phyloP scores from a whole-genome alignment of 2,113 vertebrate genomes.

The Pyrgilauda ruficollis region DNA sequence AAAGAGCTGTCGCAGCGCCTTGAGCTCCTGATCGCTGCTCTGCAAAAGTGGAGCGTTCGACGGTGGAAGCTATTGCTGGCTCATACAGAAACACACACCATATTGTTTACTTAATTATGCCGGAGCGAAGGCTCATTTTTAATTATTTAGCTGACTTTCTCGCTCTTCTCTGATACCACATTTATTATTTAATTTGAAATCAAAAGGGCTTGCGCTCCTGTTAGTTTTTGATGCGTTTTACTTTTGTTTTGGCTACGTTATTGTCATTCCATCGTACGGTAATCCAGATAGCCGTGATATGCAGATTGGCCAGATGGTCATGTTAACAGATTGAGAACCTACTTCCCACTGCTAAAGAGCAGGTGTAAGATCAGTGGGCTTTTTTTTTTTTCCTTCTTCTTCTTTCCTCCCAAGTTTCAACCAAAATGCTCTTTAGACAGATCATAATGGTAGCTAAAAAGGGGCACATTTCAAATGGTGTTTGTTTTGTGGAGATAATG shows the following conservation, averaged over 20 bases:
- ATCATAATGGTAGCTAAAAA: slow-evolving; percentile 35
- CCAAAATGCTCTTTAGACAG: slow-evolving; percentile 52
- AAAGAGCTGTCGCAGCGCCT: slow-evolving; percentile 13
- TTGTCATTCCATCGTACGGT: slow-evolving; percentile 76
- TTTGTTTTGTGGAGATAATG: slow-evolving; percentile 11
- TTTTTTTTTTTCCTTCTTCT: not conserved
- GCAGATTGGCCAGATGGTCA: slow-evolving; percentile 81
- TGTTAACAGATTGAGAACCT: slow-evolving; percentile 80
- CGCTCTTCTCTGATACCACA: slow-evolving; percentile 3
- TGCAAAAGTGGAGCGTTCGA: not conserved
- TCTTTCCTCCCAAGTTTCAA: slow-evolving; percentile 47
- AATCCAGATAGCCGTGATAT: slow-evolving; percentile 74
- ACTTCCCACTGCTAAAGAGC: slow-evolving; percentile 80
- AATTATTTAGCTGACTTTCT: slow-evolving; percentile 57
- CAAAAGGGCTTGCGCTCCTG: slow-evolving; percentile 25
- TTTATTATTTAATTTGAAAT: slow-evolving; percentile 65
- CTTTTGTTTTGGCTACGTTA: slow-evolving; percentile 70
- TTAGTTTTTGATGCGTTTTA: slow-evolving; percentile 64
- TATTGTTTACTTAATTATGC: slow-evolving; percentile 56
- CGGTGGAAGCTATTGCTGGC: not conserved
- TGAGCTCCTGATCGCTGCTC: not conserved
- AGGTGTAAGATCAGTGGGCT: slow-evolving; percentile 76
- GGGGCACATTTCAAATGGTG: not conserved
- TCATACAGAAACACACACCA: not conserved
- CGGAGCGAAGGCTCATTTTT: slow-evolving; percentile 11